phyloP scores from a whole-genome alignment of 2,113 vertebrate genomes.

The Gopherus flavomarginatus region DNA sequence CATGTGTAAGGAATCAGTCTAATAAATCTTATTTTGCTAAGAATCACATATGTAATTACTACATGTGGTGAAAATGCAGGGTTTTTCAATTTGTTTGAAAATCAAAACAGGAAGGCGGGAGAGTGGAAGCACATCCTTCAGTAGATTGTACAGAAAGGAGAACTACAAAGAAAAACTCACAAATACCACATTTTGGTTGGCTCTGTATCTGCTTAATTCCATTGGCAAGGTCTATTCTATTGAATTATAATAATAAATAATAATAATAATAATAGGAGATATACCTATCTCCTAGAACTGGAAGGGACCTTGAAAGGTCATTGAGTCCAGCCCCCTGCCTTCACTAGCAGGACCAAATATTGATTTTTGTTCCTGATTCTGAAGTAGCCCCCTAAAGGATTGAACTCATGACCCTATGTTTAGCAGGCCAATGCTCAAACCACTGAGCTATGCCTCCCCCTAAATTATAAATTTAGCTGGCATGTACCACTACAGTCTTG shows the following conservation, averaged over 20 bases:
- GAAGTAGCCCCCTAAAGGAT: too few species aligned
- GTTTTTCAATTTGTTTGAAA: conserved; percentile 11
- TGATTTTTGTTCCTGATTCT: too few species aligned
- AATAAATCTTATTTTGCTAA: background rate
- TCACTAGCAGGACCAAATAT: too few species aligned
- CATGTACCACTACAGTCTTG: background rate
- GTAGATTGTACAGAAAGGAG: background rate
- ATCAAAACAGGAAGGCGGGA: background rate
- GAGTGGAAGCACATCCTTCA: background rate
- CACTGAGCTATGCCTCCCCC: too few species aligned
- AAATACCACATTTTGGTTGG: background rate
- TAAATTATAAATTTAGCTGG: background rate
- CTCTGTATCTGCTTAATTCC: background rate
- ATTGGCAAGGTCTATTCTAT: background rate
- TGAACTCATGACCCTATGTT: too few species aligned
- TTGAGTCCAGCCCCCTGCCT: too few species aligned
- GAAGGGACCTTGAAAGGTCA: too few species aligned
- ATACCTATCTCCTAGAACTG: too few species aligned
- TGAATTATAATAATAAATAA: background rate
- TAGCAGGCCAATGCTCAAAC: too few species aligned
- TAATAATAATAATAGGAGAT: background rate
- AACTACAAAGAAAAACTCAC: background rate
- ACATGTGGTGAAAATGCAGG: background rate
- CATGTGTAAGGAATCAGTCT: background rate
- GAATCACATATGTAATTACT: background rate